Evolutionary conservation across 2,113 vertebrate species (phyloP), one percentile per base, ranked within the genome.

Genomic region (Sciurus niger): DNA sequence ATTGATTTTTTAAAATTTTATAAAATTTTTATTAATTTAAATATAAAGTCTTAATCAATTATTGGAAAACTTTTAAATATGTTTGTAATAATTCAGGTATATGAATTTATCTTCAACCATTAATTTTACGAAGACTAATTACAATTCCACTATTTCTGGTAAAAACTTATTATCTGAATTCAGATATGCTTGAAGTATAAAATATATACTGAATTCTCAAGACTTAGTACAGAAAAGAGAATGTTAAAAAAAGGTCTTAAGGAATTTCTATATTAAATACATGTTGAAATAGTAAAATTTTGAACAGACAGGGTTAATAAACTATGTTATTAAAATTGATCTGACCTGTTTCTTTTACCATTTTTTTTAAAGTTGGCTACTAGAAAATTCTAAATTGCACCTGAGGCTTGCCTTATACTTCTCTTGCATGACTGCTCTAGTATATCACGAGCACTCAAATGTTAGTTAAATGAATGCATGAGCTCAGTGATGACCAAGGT

Each of bases 11-110:
- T 67, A 37, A 55, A 55, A 74, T 65, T 89, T 40, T 84, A 51
- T 32, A 76, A 58, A 43, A 51, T 68, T 70, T 73, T 67, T 74
- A 82, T 58, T 22, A 58, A 72, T 65, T 89, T 74, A 40, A 67
- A 60, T 55, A 68, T 94, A 74, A 88, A 94, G 37, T 80, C 9
- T 37, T 63, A 90, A 84, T 90, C 78, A 80, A 20, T 84, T 73
- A 46, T 43, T 80, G 32, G 32, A 77, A 85, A 89, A 78, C 8
- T 46, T 70, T 51, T 73, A 77, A 72, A 10, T 37, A 24, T 77
- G 17, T 9, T 37, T 84, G 9, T 34, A 90, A 74, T 40, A 94
- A 95, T 40, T 92, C 6, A 43, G 4, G 8, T 43, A 85, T n/a
- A 8, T 28, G 13, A 67, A 67, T 73, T 34, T 87, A 25, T 89